Base-by-base conservation (phyloP, 2,797 vertebrate species). In the Naso thynnoides region DNA sequence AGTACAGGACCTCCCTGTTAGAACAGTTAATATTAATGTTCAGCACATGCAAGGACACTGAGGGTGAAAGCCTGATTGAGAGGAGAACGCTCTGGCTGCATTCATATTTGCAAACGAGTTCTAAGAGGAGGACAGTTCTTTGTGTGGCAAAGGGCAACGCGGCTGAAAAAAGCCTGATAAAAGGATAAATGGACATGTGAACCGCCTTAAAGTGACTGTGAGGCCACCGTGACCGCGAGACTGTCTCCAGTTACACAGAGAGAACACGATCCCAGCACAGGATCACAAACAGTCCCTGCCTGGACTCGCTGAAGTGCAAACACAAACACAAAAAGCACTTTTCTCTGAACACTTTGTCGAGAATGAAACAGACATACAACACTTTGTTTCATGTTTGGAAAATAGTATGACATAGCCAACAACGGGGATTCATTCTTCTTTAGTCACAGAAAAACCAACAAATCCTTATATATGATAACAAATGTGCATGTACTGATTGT, bases 171-270 rank as follows among this genome's bases (percentile, higher is more conserved):
- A 74, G 75, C 52, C 76, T 42, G 71, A 84, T 86, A 76, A 89
- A 89, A 64, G 75, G 71, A 84, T 86, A 76, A 89, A 89, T 67
- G 75, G 87, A 86, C 44, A 81, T 67, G 59, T 84, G 76, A 91
- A 72, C 49, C 78, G 60, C 47, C 61, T 74, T 79, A 81, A 87
- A 86, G 85, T 77, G 78, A 66, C 58, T 80, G 64, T 36, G 73
- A 80, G 85, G 75, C 84, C 76, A 81, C 48, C 9, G 11, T 77
- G 78, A 66, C 74, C 57, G 72, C 50, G 81, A 64, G 72, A 73
- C 47, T 27, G 55, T 85, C 76, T 89, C 86, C 27, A 59, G 47
- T 91, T 88, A 82, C 86, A 73, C 36, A 5, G 15, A 69, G 54
- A 8, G 48, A 86, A 89, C 70, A 65, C 50, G 57, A 90, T 72